A percentile compares a stretch with the other conserved stretches of the same genome.
Conservation (phyloP, 2,888 invertebrate genomes). For the Eupithecia inturbata region DNA sequence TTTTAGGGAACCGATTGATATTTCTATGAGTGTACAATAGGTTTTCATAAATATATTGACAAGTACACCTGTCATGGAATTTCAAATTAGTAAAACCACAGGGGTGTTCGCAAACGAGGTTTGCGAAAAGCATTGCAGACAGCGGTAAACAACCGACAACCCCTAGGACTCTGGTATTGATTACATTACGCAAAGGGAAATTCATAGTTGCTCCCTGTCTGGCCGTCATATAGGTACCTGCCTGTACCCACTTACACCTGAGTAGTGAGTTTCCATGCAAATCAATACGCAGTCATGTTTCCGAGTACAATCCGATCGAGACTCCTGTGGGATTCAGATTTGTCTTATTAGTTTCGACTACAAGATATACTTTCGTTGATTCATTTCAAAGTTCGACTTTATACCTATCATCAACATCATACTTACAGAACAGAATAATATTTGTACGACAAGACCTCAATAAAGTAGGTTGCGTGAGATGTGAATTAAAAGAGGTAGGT, state of each 20-base stretch:
- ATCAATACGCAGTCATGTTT: conserved; percentile 39
- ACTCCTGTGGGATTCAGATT: conserved; percentile 21
- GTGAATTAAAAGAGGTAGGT: conserved; percentile 34
- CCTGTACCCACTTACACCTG: conserved; percentile 35
- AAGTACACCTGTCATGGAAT: conserved; percentile 26
- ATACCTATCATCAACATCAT: background rate
- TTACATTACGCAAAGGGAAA: conserved; percentile 64
- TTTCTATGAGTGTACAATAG: no score
- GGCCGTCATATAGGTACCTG: conserved; percentile 31
- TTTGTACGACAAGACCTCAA: background rate
- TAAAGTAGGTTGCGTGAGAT: background rate
- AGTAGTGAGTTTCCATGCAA: conserved; percentile 43
- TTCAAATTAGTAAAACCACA: conserved; percentile 29
- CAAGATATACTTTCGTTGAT: background rate
- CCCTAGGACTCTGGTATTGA: conserved; percentile 54
- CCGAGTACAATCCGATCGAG: conserved; percentile 14
- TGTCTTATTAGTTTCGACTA: conserved; percentile 14
- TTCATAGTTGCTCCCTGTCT: conserved; percentile 53
- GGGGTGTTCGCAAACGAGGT: conserved; percentile 34
- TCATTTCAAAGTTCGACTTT: background rate
- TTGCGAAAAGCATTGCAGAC: conserved; percentile 40
- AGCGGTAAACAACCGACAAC: conserved; percentile 28
- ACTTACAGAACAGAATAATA: background rate
- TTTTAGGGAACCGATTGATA: no score
- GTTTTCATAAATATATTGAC: no score